Evolutionary conservation across 2,113 vertebrate genomes (phyloP).

Genomic region (Crotalus tigris): DNA sequence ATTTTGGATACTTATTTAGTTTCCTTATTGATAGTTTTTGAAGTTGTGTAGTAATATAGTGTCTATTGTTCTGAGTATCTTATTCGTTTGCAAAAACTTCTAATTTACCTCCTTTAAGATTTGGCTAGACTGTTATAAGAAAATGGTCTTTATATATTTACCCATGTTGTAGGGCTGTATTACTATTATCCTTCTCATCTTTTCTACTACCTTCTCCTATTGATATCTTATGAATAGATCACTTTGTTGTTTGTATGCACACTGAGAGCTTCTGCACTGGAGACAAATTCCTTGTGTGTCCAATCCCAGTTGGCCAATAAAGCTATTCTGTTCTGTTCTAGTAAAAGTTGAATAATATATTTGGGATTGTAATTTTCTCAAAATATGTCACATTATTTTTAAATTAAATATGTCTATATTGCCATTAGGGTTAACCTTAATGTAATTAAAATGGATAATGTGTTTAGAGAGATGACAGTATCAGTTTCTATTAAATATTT

Average conservation of each 20-base stretch:
- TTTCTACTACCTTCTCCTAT: neutral
- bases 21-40: neutral
- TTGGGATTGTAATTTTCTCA: neutral
- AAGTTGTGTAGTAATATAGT: neutral
- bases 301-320: neutral
- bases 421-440: neutral
- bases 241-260: neutral
- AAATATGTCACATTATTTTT: neutral
- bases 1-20: neutral
- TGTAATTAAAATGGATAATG: neutral
- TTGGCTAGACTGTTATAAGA: neutral
- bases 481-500: neutral
- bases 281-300: neutral
- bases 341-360: neutral
- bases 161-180: neutral
- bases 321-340: neutral
- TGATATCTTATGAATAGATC: neutral
- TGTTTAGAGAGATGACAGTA: neutral
- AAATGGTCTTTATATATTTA: neutral
- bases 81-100: neutral
- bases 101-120: neutral
- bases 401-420: neutral
- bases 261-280: neutral
- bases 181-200: neutral
- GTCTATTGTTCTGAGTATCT: neutral